Evolutionary conservation across 2,113 vertebrate genomes (phyloP).

Genomic region (Recurvirostra avosetta): DNA sequence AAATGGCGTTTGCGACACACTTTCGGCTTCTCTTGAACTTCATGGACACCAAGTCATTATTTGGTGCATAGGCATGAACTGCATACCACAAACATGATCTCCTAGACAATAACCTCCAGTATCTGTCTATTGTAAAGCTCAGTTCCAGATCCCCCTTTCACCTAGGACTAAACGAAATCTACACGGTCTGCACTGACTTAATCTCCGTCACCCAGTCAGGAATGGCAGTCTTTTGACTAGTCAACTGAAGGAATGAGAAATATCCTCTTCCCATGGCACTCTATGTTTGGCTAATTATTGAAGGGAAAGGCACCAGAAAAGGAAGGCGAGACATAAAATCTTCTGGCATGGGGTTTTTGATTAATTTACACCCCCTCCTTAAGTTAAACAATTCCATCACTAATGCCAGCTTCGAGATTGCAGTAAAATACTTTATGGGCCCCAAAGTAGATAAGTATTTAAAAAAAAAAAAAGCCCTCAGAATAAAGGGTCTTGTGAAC

Average conservation of each 20-base stretch:
- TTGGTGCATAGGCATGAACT: background rate
- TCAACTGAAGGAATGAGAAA: background rate
- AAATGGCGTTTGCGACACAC: rapidly evolving
- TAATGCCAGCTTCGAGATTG: background rate
- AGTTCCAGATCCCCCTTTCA: background rate
- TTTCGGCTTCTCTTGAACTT: background rate
- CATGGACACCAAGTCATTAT: background rate
- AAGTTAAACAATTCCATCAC: background rate
- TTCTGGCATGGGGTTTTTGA: background rate
- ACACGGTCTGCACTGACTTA: background rate
- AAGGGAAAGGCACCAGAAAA: background rate
- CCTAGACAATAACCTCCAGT: background rate
- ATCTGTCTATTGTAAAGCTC: background rate
- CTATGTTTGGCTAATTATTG: background rate
- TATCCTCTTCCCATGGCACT: background rate
- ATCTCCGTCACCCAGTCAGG: background rate
- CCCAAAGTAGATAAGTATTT: background rate
- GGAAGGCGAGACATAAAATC: background rate
- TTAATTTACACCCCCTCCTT: background rate
- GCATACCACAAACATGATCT: background rate
- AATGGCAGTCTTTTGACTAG: background rate
- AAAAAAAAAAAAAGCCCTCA: background rate
- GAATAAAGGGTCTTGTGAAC: background rate
- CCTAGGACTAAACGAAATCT: background rate
- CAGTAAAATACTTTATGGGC: background rate